Base-by-base conservation (phyloP, 1,140 invertebrate species). In the Maconellicoccus hirsutus region DNA sequence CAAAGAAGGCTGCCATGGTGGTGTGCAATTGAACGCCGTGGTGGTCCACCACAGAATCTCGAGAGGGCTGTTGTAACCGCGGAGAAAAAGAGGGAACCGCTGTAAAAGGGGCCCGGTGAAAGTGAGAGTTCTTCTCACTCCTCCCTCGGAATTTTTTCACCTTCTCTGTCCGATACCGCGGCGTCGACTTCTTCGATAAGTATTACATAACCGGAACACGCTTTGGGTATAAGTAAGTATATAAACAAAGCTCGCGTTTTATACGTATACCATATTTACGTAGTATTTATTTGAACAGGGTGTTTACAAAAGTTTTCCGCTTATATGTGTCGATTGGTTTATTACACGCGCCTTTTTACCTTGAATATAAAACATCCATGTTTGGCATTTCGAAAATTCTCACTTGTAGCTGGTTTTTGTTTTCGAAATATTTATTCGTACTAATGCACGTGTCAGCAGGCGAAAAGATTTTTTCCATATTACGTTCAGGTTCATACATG, bases 41-140 rank as follows among this genome's bases (percentile, higher is more conserved):
- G 21, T 66, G 61, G 61, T 66, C 61, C 61, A 66, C 61, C 25
- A 25, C 61, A 66, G 61, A 66, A 25, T 66, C 61, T 25, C 25
- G 21, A 66, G 61, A 66, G 61, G 25, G 25, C 22, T 66, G 61
- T 25, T 25, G 61, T 25, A 66, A 66, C 21, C 21, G 25, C 61
- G 25, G 16, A 66, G 42, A 66, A 66, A 66, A 66, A 66, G 61
- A 66, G 61, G 61, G 61, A 66, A 26, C 16, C 10, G 25, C 22
- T 16, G 14, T 25, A 66, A 66, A 25, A 26, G 61, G 21, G 61
- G 61, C 25, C 10, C 25, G 21, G 61, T 66, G 61, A 66, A 66
- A 66, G 61, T 66, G 61, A 66, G 61, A 66, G 61, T 66, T 66
- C 21, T 22, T 25, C 25, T 23, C 61, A 23, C 25, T 23, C 8